Conservation (phyloP, 2,113 vertebrate species). For the Ophthalmotilapia sp. region DNA sequence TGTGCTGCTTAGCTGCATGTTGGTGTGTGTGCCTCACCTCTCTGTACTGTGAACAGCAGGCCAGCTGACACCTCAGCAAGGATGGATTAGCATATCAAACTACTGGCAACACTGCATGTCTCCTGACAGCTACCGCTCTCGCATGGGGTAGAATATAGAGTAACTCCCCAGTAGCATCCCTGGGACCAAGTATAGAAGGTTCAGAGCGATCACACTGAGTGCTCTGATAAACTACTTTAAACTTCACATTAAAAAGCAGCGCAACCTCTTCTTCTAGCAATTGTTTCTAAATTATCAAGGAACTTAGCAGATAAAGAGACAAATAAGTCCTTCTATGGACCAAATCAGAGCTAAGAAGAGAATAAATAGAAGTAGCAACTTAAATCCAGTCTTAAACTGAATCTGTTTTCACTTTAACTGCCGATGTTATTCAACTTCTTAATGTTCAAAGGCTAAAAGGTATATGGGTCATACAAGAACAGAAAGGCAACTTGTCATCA, state of each 20-base stretch:
- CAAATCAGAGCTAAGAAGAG: neutral
- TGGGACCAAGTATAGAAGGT: neutral
- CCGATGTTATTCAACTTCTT: neutral
- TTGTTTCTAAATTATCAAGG: neutral
- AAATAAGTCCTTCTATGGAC: neutral
- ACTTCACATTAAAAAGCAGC: neutral
- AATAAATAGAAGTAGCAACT: neutral
- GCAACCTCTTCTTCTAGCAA: neutral
- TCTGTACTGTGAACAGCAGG: constrained; percentile 51
- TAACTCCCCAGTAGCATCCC: constrained; percentile 23
- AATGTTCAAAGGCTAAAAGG: neutral
- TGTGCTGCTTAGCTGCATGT: neutral
- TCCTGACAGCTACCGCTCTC: constrained; percentile 47
- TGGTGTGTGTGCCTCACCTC: neutral
- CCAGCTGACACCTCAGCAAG: constrained; percentile 53
- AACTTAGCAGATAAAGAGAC: neutral
- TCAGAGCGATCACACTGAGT: neutral
- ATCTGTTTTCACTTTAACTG: neutral
- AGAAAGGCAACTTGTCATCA: neutral
- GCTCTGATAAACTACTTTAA: neutral
- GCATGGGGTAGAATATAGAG: constrained; percentile 19
- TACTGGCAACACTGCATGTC: constrained; percentile 41
- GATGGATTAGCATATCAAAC: constrained; percentile 65
- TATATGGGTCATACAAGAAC: neutral
- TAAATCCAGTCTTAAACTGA: neutral